Base-by-base conservation (phyloP, 2,797 vertebrate species). In the Arvicola amphibius region DNA sequence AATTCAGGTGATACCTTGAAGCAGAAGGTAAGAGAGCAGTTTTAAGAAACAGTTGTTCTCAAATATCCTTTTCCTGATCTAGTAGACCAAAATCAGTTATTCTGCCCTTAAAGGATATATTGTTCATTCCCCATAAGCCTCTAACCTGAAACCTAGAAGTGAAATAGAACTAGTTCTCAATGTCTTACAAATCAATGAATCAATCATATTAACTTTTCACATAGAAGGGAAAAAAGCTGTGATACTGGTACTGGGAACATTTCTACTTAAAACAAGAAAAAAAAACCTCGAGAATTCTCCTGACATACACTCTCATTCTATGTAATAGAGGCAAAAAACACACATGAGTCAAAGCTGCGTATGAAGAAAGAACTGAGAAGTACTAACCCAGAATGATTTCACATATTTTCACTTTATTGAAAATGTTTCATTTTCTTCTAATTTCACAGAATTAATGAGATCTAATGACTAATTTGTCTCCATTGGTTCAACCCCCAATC, bases 351-450 rank as follows among this genome's bases (percentile, higher is more conserved):
- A 53, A 17, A 74, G 25, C 6, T 56, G 9, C 3, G 23, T 84
- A 92, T 46, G 23, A 85, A 59, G 10, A 14, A 91, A 85, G 51
- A 92, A 92, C 27, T 48, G 21, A 46, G 29, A 84, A 69, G 6
- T 74, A 14, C 61, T 80, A 85, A 84, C 6, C 6, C 25, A 77
- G 16, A 48, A 29, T 17, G 14, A 9, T 21, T 51, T 81, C 10
- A 71, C 3, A 74, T 9, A 48, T 53, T 76, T 74, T 46, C 32
- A 32, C 25, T 16, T 80, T 37, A 43, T 29, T 56, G 27, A 92
- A 17, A 95, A 80, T 21, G 11, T 40, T 88, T 73, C 12, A 40
- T 86, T 69, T 88, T n/a, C 46, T 29, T 95, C 80, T 25, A 46
- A 5, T 56, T 27, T 7, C 1, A 74, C 48, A 90, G 23, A 63